Conservation (phyloP, 92 coral and sea anemone species). For the Meandrina meandrites region DNA sequence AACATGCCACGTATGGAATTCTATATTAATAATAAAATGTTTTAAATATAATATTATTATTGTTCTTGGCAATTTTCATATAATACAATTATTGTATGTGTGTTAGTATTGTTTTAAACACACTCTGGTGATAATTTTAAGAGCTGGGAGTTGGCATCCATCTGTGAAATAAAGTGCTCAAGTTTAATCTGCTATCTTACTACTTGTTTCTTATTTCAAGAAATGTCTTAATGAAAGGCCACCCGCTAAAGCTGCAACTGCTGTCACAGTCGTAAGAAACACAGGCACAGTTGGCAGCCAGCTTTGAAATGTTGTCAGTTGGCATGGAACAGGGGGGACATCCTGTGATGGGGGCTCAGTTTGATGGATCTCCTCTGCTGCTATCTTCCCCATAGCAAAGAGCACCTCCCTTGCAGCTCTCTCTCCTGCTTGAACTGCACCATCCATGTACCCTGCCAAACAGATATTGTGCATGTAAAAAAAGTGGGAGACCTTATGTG, state of each 20-base stretch:
- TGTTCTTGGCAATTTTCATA: background rate
- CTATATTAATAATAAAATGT: background rate
- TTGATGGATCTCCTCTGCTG: conserved; percentile 73
- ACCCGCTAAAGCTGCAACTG: conserved; percentile 48
- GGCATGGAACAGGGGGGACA: conserved; percentile 81
- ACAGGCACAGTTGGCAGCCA: conserved; percentile 85
- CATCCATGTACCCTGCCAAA: conserved; percentile 90
- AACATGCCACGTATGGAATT: background rate
- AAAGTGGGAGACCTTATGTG: background rate
- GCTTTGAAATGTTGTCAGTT: conserved; percentile 71
- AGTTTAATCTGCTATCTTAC: background rate
- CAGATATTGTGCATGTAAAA: background rate
- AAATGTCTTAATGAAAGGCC: conserved; percentile 27
- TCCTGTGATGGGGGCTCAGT: conserved; percentile 89
- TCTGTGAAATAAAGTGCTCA: background rate
- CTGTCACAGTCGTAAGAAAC: conserved; percentile 46
- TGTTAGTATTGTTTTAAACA: too few relatives aligned
- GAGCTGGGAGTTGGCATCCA: too few relatives aligned
- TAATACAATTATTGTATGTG: too few relatives aligned
- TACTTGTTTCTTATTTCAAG: conserved; percentile 2
- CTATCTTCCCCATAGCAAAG: conserved; percentile 83
- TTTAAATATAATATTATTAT: too few relatives aligned
- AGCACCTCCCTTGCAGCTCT: conserved; percentile 98
- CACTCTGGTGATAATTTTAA: too few relatives aligned
- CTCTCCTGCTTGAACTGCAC: conserved; percentile 98